These are phyloP conservation scores for Dynastes hyllus DNA, from an alignment of 2,888 invertebrate species.

Conservation along the genomic window DNA sequence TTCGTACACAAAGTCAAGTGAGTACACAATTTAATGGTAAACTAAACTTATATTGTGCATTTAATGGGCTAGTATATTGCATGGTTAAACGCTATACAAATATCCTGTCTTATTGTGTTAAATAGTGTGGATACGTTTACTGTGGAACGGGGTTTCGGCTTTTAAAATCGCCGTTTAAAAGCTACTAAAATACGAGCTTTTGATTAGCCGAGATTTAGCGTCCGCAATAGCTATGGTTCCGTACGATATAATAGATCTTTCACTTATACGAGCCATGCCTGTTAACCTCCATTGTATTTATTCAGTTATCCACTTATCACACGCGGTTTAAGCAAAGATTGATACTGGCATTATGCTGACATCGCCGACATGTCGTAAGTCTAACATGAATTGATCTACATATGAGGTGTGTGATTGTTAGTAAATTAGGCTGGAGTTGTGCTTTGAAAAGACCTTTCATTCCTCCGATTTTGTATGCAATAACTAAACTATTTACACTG, in stretches of 20 bases:
- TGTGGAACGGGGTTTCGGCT: conserved; percentile 10
- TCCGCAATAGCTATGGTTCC: conserved; percentile 2
- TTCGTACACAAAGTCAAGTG: conserved; percentile 25
- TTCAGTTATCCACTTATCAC: conserved; percentile 31
- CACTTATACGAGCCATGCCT: conserved; percentile 2
- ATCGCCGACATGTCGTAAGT: not conserved
- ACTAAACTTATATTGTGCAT: conserved; percentile 46
- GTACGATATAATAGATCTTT: conserved; percentile 20
- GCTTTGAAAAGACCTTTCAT: no score
- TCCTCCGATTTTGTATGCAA: no score
- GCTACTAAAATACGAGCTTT: conserved; percentile 27
- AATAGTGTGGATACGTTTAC: conserved; percentile 32
- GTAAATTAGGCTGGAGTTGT: no score
- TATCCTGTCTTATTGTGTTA: conserved; percentile 38
- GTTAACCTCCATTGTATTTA: conserved; percentile 16
- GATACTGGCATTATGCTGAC: conserved; percentile 1
- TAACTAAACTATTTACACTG: no score
- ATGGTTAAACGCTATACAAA: conserved; percentile 39
- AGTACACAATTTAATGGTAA: conserved; percentile 44
- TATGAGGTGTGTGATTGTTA: no score
- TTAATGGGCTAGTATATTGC: conserved; percentile 46
- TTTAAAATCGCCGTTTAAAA: conserved; percentile 18
- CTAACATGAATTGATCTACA: no score
- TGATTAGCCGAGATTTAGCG: conserved; percentile 37
- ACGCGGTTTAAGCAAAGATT: not conserved